Evolutionary conservation across 2,888 invertebrate genomes (phyloP), one percentile per base, ranked within the genome.

Genomic region (Minunthozetes semirufus): DNA sequence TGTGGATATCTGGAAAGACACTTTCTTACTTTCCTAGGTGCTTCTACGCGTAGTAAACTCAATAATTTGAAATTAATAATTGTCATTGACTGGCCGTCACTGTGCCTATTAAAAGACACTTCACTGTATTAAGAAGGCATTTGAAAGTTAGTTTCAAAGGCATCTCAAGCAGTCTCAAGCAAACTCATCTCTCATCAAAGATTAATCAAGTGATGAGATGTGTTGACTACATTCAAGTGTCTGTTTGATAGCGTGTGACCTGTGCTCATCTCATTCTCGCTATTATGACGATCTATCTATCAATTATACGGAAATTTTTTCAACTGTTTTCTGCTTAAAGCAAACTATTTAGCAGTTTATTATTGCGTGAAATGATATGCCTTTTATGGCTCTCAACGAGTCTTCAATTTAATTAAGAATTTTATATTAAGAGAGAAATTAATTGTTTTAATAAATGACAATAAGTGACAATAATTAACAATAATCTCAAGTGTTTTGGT

Each of bases 171-270:
- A n/a, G n/a, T 68, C 68, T 42, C 46, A 68, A 68, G 42, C 68
- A 68, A 42, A 46, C 22, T 42, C 22, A 68, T 22, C 42, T 68
- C 68, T 68, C 46, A 68, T 68, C 46, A 68, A 46, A 19, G 68
- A 68, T 68, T 42, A 68, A 68, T 38, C 42, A 33, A 61, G 33
- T 68, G 68, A 46, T 68, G 33, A 68, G 68, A 68, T 68, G 22
- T 38, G 46, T 46, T 68, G 25, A 38, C 46, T 46, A 19, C n/a
- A 19, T 3, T 27, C 13, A n/a, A 63, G n/a, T 22, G n/a, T 27
- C 33, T 66, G 66, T 68, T 42, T 68, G 33, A 33, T 68, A 68
- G 68, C 68, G 68, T 68, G 68, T 68, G 68, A 68, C n/a, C n/a
- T n/a, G 38, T 11, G n/a, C 17, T 61, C 61, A 33, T 61, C 61